Base-by-base conservation (phyloP, 2,888 invertebrate species). In the Megalurothrips usitatus region DNA sequence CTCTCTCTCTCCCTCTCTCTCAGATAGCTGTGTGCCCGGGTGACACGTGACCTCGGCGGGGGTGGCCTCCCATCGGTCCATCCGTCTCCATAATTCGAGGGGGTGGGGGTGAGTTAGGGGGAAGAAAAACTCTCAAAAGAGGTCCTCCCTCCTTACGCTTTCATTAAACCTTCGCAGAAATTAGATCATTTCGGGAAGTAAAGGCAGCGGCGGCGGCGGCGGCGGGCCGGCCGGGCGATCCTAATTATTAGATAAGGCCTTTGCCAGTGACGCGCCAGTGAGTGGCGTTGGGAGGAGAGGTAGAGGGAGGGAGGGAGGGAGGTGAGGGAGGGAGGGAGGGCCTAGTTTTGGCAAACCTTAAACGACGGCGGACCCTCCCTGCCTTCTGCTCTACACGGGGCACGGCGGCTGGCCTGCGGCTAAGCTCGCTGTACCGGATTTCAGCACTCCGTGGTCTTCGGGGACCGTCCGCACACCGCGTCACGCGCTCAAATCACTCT, bases 201-300 rank as follows among this genome's bases (percentile, higher is more conserved):
- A 75, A 75, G 68, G 23, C 58, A 17, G 58, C 58, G 12, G 52
- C 17, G n/a, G n/a, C n/a, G n/a, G n/a, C n/a, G n/a, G n/a, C n/a
- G n/a, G n/a, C n/a, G 14, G 14, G 52, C 52, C 52, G 52, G 52
- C 23, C 68, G 2, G 63, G 23, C 26, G 68, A 75, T 75, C 68
- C 23, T 75, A 75, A 75, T 75, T 75, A 75, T 75, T 75, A 75
- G 68, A 75, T 75, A 75, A 75, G 68, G 58, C 34, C 34, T 43
- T 43, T 43, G 34, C 58, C 14, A 17, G 0, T n/a, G 58, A 14
- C 58, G 19, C 58, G 11, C 14, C n/a, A 58, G 58, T 58, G 58
- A 19, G 58, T 14, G 58, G 58, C 58, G 58, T 58, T 1, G 1
- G 52, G 17, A 17, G 17, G 52, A 52, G 52, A 8, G 52, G 52